Conservation (phyloP, 1,140 invertebrate species). For the Hesperophylax magnus region DNA sequence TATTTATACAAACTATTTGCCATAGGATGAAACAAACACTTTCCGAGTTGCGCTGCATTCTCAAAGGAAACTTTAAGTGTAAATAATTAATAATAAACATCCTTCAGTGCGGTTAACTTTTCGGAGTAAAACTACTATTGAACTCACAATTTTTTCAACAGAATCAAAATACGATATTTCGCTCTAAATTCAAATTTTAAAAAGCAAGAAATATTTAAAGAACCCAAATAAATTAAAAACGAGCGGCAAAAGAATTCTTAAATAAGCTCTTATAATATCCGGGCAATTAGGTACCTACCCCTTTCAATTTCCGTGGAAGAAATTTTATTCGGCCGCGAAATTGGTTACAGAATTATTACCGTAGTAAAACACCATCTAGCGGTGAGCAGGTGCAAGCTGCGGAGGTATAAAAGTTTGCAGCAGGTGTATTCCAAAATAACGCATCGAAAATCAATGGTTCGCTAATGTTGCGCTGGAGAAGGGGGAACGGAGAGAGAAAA, state of each 20-base stretch:
- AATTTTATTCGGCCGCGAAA: neutral
- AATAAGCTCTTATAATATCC: too few species aligned
- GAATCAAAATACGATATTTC: too few species aligned
- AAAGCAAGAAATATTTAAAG: too few species aligned
- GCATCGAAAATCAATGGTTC: neutral
- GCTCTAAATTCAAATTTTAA: too few species aligned
- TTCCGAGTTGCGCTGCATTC: neutral
- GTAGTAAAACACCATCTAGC: neutral
- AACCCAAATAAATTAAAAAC: too few species aligned
- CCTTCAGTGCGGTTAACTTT: neutral
- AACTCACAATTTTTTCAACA: too few species aligned
- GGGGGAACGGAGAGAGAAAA: neutral
- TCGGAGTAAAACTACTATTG: too few species aligned
- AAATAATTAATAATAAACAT: slow-evolving; percentile 18
- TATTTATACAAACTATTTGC: slow-evolving; percentile 3
- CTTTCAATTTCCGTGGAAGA: too few species aligned
- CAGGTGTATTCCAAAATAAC: too few species aligned
- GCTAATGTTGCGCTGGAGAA: neutral
- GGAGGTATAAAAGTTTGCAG: too few species aligned
- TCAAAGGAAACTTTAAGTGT: neutral
- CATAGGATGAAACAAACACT: slow-evolving; percentile 11
- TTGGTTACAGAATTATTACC: neutral
- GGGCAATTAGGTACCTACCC: too few species aligned
- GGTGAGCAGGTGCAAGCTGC: neutral
- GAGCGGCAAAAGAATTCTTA: too few species aligned